Conservation (phyloP, 1,140 invertebrate genomes). For the Galleria mellonella region DNA sequence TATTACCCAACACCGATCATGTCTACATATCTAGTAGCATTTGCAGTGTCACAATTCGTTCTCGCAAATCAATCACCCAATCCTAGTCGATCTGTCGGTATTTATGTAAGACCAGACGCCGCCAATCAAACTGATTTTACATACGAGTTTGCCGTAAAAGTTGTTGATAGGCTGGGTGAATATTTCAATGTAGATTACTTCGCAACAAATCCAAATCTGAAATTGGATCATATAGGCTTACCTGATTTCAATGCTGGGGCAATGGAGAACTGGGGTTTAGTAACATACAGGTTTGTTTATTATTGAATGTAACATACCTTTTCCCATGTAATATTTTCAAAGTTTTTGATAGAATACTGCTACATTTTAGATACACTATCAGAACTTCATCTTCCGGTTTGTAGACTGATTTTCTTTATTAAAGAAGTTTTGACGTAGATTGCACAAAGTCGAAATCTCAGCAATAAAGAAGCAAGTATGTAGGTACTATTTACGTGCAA, state of each 20-base stretch:
- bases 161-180: conserved; percentile 49
- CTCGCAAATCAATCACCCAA: conserved; percentile 18
- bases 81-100: conserved; percentile 71
- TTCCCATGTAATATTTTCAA: too few species aligned
- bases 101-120: conserved; percentile 83
- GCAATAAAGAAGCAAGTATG: too few species aligned
- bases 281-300: conserved; percentile 73
- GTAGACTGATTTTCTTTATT: too few species aligned
- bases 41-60: conserved; percentile 77
- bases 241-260: conserved; percentile 81
- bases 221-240: conserved; percentile 80
- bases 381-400: too few species aligned
- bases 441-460: too few species aligned
- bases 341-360: too few species aligned
- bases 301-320: background rate
- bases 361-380: too few species aligned
- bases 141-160: conserved; percentile 60
- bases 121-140: conserved; percentile 75
- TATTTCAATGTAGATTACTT: conserved; percentile 62
- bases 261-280: conserved; percentile 84
- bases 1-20: conserved; percentile 84
- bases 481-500: too few species aligned
- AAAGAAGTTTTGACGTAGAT: too few species aligned
- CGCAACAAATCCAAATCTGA: conserved; percentile 53
- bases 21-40: conserved; percentile 90